Evolutionary conservation across 2,797 vertebrate genomes (phyloP).

Genomic region (Chromis chromis): DNA sequence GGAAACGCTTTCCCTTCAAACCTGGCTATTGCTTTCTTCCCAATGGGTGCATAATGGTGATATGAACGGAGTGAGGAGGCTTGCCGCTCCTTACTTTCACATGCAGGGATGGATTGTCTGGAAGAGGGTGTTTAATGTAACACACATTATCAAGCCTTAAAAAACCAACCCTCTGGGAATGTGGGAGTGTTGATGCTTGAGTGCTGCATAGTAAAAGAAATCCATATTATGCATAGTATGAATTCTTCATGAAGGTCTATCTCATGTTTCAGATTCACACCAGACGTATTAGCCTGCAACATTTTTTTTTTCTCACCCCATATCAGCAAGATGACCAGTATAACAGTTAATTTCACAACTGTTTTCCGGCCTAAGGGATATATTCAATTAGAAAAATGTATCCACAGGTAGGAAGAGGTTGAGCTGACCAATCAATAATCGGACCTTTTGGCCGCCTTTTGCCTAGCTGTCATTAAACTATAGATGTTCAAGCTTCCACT

Average conservation of each 20-base stretch:
- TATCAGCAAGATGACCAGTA: not conserved
- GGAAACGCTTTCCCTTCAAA: conserved; percentile 58
- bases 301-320: not conserved
- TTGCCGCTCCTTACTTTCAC: conserved; percentile 33
- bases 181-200: conserved; percentile 35
- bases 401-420: not conserved
- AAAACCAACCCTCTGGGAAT: conserved; percentile 37
- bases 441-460: too few species aligned
- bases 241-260: not conserved
- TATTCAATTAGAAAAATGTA: not conserved
- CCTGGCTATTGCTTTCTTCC: conserved; percentile 51
- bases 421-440: not conserved
- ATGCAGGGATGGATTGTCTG: conserved; percentile 38
- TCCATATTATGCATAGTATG: not conserved
- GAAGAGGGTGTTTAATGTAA: conserved; percentile 62
- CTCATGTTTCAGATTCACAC: not conserved
- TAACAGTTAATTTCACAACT: not conserved
- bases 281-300: not conserved
- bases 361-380: not conserved
- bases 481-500: too few species aligned
- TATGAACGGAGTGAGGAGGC: conserved; percentile 43
- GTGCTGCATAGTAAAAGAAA: not conserved
- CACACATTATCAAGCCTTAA: conserved; percentile 68
- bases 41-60: conserved; percentile 44
- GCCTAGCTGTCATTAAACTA: too few species aligned